These are phyloP conservation scores for Drosophila varians DNA, from an alignment of 1,140 invertebrate species.

Conservation along the genomic window DNA sequence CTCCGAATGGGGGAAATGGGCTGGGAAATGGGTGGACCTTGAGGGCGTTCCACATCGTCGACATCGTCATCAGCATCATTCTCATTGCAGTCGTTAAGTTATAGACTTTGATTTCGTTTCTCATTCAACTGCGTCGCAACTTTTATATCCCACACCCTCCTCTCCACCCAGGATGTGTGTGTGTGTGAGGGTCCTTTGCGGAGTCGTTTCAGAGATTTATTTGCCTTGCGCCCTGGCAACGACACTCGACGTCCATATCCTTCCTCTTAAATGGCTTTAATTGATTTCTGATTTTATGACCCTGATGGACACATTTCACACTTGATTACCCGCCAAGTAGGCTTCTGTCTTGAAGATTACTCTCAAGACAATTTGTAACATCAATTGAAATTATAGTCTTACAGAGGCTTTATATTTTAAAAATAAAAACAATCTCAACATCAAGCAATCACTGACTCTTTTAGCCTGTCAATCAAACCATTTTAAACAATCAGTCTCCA, in stretches of 20 bases:
- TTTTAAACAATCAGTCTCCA: background rate
- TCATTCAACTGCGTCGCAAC: constrained; percentile 31
- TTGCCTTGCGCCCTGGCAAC: constrained; percentile 32
- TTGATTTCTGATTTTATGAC: constrained; percentile 55
- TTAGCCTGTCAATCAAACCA: background rate
- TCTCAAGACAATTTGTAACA: background rate
- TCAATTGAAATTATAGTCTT: background rate
- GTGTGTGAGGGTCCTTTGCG: background rate
- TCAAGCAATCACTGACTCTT: background rate
- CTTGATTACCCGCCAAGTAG: constrained; percentile 33
- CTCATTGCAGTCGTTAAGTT: constrained; percentile 51
- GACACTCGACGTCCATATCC: constrained; percentile 37
- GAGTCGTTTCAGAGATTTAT: constrained; percentile 55
- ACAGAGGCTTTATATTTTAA: background rate
- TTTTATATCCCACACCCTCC: constrained; percentile 5
- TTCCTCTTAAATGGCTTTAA: constrained; percentile 45
- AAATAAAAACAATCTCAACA: background rate
- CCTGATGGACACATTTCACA: constrained; percentile 46
- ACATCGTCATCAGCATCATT: constrained; percentile 27
- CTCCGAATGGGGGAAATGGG: background rate
- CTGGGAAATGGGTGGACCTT: constrained; percentile 17
- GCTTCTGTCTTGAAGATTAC: background rate
- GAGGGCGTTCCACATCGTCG: constrained; percentile 30
- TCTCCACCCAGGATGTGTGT: background rate
- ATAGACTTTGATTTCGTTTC: constrained; percentile 64